phyloP scores from a whole-genome alignment of 1,140 invertebrate genomes.

The Drosophila kanapiae region DNA sequence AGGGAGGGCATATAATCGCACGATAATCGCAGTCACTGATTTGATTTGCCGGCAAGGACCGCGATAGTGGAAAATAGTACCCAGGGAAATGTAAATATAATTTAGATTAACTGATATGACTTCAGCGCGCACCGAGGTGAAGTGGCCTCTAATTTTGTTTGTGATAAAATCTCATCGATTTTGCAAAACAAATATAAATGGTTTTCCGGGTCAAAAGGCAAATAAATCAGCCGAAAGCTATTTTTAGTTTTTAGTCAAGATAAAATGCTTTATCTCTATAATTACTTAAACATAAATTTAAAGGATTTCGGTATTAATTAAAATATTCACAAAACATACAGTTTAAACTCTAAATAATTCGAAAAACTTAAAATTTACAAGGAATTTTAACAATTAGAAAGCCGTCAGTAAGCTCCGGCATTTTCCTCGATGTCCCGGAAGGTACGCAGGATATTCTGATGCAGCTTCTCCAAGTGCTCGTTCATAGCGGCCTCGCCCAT shows the following conservation, averaged over 20 bases:
- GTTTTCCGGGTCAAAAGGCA: neutral
- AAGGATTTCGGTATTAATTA: neutral
- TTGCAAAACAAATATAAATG: constrained; percentile 6
- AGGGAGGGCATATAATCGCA: neutral
- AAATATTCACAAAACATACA: neutral
- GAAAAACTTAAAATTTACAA: neutral
- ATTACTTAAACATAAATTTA: neutral
- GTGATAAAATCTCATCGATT: constrained; percentile 19
- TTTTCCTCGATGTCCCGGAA: constrained; percentile 49
- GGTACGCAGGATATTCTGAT: constrained; percentile 7
- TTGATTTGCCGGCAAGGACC: neutral
- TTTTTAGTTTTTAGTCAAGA: neutral
- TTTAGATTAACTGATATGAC: constrained; percentile 24
- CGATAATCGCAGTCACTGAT: constrained; percentile 26
- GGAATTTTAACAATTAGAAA: neutral
- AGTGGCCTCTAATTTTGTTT: neutral
- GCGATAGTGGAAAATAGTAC: constrained; percentile 13
- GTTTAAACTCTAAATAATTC: neutral
- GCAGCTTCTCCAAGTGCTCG: constrained; percentile 1
- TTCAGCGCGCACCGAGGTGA: neutral
- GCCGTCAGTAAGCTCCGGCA: constrained; percentile 2
- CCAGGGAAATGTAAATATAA: constrained; percentile 11
- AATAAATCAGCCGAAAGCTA: neutral
- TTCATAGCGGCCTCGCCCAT: constrained; percentile 25
- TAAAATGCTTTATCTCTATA: neutral